Evolutionary conservation across 2,888 invertebrate genomes (phyloP).

Genomic region (Netelia melanura): DNA sequence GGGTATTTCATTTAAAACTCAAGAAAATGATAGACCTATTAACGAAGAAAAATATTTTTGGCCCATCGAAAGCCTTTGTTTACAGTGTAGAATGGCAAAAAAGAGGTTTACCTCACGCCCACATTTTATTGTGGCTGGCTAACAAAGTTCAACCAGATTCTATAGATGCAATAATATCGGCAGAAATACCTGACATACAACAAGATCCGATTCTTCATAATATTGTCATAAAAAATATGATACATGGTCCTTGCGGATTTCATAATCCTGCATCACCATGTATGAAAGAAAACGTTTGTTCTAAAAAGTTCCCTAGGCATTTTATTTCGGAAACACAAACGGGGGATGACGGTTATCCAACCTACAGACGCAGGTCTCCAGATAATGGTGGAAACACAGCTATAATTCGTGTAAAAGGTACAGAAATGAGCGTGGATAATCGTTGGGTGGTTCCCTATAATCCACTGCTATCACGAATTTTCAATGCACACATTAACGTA

Average conservation of each 20-base stretch:
- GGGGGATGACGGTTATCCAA: conserved; percentile 69
- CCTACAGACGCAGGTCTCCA: conserved; percentile 69
- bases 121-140: conserved; percentile 70
- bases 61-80: conserved; percentile 75
- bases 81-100: conserved; percentile 76
- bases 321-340: conserved; percentile 66
- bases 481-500: conserved; percentile 81
- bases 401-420: not conserved
- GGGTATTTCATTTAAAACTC: conserved; percentile 70
- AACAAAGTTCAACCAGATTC: conserved; percentile 53
- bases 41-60: conserved; percentile 72
- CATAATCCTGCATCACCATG: conserved; percentile 80
- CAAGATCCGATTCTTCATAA: conserved; percentile 70
- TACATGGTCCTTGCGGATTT: conserved; percentile 83
- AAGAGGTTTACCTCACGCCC: conserved; percentile 77
- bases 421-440: conserved; percentile 59
- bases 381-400: conserved; percentile 70
- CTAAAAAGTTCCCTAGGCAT: conserved; percentile 71
- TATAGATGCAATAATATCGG: conserved; percentile 64
- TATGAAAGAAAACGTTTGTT: conserved; percentile 79
- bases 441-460: conserved; percentile 71
- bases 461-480: conserved; percentile 72
- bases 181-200: conserved; percentile 71
- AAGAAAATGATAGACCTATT: conserved; percentile 64
- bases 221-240: conserved; percentile 81